Conservation (phyloP, 2,797 vertebrate genomes). For the Aviceda leuphotes region DNA sequence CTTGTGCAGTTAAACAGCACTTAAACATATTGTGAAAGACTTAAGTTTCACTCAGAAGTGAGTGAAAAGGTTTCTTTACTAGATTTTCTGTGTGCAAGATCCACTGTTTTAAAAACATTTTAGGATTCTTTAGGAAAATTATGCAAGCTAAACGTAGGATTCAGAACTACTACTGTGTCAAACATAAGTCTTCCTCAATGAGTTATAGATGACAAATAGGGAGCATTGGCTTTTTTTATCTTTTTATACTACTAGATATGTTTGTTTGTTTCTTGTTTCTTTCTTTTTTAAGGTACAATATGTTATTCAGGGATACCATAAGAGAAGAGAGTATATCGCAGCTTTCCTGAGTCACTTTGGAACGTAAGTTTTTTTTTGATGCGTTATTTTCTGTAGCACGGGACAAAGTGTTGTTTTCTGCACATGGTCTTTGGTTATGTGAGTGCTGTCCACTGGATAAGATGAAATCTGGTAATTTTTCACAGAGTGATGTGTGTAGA, state of each 20-base stretch:
- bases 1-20: not conserved
- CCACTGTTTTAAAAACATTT: not conserved
- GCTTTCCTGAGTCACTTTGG: slow-evolving; percentile 99
- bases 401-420: not conserved
- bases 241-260: slow-evolving; percentile 18
- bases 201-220: not conserved
- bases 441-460: not conserved
- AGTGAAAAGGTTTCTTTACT: not conserved
- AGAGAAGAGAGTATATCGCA: slow-evolving; percentile 96
- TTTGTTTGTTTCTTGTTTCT: not conserved
- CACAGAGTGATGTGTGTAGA: not conserved
- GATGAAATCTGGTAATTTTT: not conserved
- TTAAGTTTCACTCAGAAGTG: not conserved
- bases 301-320: slow-evolving; percentile 98
- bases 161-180: not conserved
- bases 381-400: not conserved
- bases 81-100: not conserved
- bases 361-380: slow-evolving; percentile 85
- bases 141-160: not conserved
- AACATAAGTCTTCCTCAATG: not conserved
- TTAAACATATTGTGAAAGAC: not conserved
- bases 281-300: slow-evolving; percentile 90
- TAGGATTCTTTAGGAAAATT: not conserved
- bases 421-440: not conserved
- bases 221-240: not conserved